Evolutionary conservation across 2,113 vertebrate genomes (phyloP), one percentile per base, ranked within the genome.

Genomic region (Tretioscincus oriximinensis): DNA sequence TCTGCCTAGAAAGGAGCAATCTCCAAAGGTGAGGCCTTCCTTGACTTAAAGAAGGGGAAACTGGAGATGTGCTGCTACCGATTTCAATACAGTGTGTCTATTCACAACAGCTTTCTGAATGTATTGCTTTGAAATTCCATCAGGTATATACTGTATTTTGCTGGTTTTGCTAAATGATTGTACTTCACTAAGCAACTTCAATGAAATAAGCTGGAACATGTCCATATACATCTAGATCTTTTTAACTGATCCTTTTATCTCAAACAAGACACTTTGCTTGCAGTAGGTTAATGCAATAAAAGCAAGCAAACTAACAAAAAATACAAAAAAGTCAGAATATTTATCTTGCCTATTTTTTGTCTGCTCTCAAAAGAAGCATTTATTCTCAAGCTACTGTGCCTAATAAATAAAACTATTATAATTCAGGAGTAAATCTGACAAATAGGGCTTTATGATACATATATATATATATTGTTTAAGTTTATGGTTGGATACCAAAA

Each of bases 401-500:
- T 70, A 70, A 76, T 82, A 63, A 63, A 31, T 82, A 22, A 79
- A 79, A 31, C 67, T 35, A 61, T 26, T 54, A 5, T 35, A n/a
- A 35, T 35, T 35, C 77, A 61, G 51, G 18, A 71, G 51, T 20
- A 70, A 73, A 54, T 22, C 16, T 69, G 54, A 6, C 11, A 29
- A 54, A 69, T 1, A 22, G 54, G 49, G 76, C 70, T 82, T 54
- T 49, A 28, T 5, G 16, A 29, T 67, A 68, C 26, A 77, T 67
- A 77, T 67, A 51, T 77, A 68, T 35, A 77, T 67, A 77, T 67
- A 51, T 77, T 29, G 63, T 77, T 67, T 31, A 77, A 67, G 76
- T 24, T 78, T 47, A 65, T 76, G 61, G 35, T 76, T 76, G 21
- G 47, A 11, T 29, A 18, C 31, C 3, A 4, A 0, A 24, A 83